A percentile compares a stretch with the other conserved stretches of the same genome.
phyloP scores from a whole-genome alignment of 2,797 vertebrate genomes.

The Otus scops region DNA sequence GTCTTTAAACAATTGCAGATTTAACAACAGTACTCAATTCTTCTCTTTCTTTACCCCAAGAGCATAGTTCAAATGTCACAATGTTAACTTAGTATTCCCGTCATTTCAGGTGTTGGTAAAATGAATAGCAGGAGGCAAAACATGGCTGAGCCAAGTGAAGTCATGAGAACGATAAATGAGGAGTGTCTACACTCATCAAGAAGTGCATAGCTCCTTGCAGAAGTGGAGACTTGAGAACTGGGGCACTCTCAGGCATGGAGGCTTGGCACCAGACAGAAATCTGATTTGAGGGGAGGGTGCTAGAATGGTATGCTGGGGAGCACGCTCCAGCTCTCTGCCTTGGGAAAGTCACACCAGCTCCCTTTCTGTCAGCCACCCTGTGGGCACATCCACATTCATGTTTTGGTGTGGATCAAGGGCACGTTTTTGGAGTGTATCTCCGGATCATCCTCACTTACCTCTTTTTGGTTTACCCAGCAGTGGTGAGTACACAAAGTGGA shows the following conservation, averaged over 20 bases:
- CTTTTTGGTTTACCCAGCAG: neutral
- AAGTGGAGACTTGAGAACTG: neutral
- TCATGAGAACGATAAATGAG: accelerated
- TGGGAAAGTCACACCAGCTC: neutral
- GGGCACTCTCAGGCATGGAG: neutral
- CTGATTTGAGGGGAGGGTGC: neutral
- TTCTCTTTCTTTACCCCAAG: neutral
- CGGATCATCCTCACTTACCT: neutral
- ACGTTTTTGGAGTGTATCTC: neutral
- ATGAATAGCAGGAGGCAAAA: neutral
- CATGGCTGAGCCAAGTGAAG: neutral
- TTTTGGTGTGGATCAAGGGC: neutral
- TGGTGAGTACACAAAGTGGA: neutral
- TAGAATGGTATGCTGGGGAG: neutral
- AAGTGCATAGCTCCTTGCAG: neutral
- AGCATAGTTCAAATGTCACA: neutral
- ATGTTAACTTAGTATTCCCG: neutral
- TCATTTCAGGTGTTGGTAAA: neutral
- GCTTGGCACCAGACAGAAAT: neutral
- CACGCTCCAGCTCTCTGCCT: neutral
- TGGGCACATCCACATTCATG: neutral
- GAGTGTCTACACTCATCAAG: neutral
- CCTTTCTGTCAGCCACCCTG: neutral
- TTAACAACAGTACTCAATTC: neutral
- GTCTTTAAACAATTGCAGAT: neutral